Base-by-base conservation (phyloP, 2,797 vertebrate species). In the Natrix natrix region DNA sequence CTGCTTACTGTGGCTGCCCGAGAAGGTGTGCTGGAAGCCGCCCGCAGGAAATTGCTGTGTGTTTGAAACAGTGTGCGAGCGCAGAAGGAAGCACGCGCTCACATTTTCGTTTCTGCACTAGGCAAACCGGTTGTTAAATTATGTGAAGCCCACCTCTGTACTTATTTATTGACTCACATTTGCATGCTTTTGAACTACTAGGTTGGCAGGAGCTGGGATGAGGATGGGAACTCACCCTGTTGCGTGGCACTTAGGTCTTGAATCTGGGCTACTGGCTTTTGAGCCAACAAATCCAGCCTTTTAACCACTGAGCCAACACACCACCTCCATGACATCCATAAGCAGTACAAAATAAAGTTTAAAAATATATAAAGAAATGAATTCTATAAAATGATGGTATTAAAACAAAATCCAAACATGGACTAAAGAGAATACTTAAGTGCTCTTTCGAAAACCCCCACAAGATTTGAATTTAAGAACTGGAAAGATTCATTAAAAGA, bases 191-290 rank as follows among this genome's bases (percentile, higher is more conserved):
- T 26, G 14, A 32, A 69, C n/a, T 32, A 28, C n/a, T n/a, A 69
- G n/a, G 13, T 69, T 69, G n/a, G 14, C 14, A 69, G n/a, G n/a
- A 69, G 14, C 14, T 69, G 66, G 14, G 14, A n/a, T 5, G 5
- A 69, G 13, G n/a, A 69, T 69, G n/a, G 66, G n/a, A 32, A n/a
- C n/a, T 69, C 14, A 69, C 14, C n/a, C 66, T 69, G 66, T 69
- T 69, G 14, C 0, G 0, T 17, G 14, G n/a, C n/a, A 0, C 66
- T 32, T 0, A 5, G 6, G 14, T 69, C n/a, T 32, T 32, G 66
- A 16, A 32, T 1, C 14, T 69, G 66, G 61, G 66, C 66, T 69
- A 32, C 13, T 69, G 66, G 66, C n/a, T 32, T 69, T 69, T n/a
- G n/a, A 69, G 66, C 14, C 66, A 16, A 69, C n/a, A 69, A 69